Conservation (phyloP, 2,888 invertebrate species). For the Calameuta pallipes region DNA sequence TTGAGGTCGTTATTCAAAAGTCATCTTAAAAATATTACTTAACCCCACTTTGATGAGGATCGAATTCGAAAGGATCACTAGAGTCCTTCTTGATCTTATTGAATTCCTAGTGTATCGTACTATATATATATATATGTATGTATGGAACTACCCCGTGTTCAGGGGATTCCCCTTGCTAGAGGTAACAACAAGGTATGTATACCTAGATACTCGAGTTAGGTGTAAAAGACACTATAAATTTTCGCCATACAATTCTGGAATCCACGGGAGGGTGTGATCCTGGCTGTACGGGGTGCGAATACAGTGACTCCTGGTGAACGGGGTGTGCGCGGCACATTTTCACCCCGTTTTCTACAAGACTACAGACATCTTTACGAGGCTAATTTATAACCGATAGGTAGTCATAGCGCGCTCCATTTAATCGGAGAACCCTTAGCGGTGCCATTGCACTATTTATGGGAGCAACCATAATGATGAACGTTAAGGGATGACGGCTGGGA, state of each 20-base stretch:
- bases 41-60: not conserved
- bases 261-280: not conserved
- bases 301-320: not conserved
- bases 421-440: not conserved
- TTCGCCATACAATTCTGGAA: not conserved
- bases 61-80: not conserved
- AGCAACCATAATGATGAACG: not conserved
- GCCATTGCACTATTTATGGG: not conserved
- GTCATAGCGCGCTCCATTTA: constrained; percentile 9
- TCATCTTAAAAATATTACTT: not conserved
- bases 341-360: constrained; percentile 63
- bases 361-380: constrained; percentile 62
- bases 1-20: not conserved
- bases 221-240: not conserved
- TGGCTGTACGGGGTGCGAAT: not conserved
- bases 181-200: not conserved
- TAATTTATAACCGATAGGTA: constrained; percentile 54
- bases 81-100: not conserved
- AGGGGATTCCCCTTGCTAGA: not conserved
- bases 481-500: not conserved
- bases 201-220: not conserved
- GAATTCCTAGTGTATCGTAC: not conserved
- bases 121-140: not conserved
- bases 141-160: not conserved
- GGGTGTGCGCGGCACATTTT: constrained; percentile 50